Evolutionary conservation across 2,888 invertebrate species (phyloP).

Genomic region (Pyrrhia umbra): DNA sequence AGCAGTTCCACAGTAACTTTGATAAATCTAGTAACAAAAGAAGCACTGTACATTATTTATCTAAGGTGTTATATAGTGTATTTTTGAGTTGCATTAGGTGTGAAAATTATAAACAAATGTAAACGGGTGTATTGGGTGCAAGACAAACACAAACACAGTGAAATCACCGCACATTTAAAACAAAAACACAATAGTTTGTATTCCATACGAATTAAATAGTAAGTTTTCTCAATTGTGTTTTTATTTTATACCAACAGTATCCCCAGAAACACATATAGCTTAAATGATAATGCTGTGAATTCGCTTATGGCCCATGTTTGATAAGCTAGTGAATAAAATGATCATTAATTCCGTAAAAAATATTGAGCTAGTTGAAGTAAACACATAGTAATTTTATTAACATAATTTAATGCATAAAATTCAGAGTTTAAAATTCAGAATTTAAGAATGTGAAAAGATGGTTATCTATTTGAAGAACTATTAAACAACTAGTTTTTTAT

Average conservation of each 20-base stretch:
- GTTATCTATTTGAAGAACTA: too few relatives aligned
- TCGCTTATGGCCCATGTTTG: neutral
- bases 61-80: neutral
- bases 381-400: too few relatives aligned
- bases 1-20: neutral
- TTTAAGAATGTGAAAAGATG: neutral
- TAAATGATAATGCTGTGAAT: conserved; percentile 16
- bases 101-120: neutral
- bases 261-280: conserved; percentile 62
- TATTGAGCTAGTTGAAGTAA: neutral
- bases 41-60: neutral
- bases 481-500: too few relatives aligned
- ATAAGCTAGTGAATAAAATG: neutral
- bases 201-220: neutral
- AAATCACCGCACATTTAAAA: conserved; percentile 68
- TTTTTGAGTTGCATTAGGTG: neutral
- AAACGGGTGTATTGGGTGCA: neutral
- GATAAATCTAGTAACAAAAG: neutral
- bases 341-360: neutral
- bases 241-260: conserved; percentile 71
- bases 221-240: conserved; percentile 50
- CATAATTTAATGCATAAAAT: too few relatives aligned
- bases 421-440: too few relatives aligned
- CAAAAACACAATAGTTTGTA: conserved; percentile 54
- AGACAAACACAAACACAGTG: conserved; percentile 64